Percentiles rank a stretch among this genome's conserved stretches.
phyloP scores from a whole-genome alignment of 2,888 invertebrate genomes.

The Dasypolia templi region DNA sequence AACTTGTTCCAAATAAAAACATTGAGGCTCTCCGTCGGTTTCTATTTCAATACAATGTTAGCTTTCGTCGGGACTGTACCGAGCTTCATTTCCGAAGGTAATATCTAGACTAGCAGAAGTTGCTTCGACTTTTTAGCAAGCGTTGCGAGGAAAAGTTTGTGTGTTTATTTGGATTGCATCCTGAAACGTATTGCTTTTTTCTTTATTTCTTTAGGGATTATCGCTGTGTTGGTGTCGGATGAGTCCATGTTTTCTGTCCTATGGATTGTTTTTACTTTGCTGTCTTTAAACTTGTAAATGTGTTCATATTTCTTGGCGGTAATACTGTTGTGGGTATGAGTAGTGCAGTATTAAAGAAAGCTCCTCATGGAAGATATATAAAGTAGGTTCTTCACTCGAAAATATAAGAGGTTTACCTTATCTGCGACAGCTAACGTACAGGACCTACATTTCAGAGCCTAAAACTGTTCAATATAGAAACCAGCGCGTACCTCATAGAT shows the following conservation, averaged over 20 bases:
- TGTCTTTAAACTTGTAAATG: constrained; percentile 20
- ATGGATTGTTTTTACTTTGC: constrained; percentile 32
- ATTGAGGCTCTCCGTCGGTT: constrained; percentile 53
- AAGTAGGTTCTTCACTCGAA: not conserved
- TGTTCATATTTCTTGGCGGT: not conserved
- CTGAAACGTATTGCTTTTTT: constrained; percentile 57
- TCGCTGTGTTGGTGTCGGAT: constrained; percentile 40
- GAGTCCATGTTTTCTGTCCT: constrained; percentile 45
- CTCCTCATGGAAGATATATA: too few relatives aligned
- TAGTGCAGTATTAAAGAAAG: not conserved
- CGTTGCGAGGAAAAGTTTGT: constrained; percentile 56
- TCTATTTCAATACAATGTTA: constrained; percentile 71
- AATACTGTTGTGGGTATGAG: not conserved
- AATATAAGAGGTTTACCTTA: not conserved
- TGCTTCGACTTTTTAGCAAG: constrained; percentile 64
- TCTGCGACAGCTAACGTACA: not conserved
- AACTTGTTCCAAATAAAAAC: constrained; percentile 65
- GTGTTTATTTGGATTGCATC: constrained; percentile 62
- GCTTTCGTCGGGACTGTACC: constrained; percentile 58
- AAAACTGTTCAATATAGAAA: constrained; percentile 20
- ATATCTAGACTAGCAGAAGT: constrained; percentile 60
- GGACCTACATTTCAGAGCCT: not conserved
- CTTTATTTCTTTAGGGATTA: constrained; percentile 42
- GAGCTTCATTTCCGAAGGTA: constrained; percentile 70
- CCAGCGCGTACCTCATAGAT: constrained; percentile 21